Conservation (phyloP, 2,797 vertebrate genomes). For the Epinephelus awoara region DNA sequence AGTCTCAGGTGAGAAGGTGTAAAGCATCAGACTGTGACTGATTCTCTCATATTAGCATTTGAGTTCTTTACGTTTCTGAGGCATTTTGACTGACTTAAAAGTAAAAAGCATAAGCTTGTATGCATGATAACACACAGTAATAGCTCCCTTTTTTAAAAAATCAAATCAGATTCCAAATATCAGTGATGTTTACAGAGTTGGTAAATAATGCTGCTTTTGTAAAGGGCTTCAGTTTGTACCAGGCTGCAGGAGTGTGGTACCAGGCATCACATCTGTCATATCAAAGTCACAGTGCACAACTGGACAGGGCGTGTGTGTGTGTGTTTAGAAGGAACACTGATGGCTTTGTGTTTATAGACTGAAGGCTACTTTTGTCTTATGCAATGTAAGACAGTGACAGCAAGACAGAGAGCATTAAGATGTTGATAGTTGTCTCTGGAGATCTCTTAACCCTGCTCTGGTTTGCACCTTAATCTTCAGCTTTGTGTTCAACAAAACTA, state of each 20-base stretch:
- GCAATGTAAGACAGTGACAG: conserved; percentile 39
- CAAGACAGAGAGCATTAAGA: background rate
- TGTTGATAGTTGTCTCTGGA: background rate
- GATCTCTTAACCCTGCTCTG: background rate
- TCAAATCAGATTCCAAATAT: background rate
- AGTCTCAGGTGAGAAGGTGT: too few species aligned
- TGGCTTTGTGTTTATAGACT: conserved; percentile 75
- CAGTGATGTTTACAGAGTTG: background rate
- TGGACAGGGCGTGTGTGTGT: conserved; percentile 18
- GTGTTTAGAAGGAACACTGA: conserved; percentile 61
- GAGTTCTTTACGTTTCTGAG: background rate
- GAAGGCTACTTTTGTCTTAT: conserved; percentile 60
- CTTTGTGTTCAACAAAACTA: background rate
- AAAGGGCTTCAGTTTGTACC: conserved; percentile 42
- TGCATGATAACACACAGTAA: background rate
- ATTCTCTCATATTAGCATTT: background rate
- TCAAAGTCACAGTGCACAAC: conserved; percentile 38
- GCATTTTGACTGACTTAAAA: background rate
- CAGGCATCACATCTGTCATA: conserved; percentile 69
- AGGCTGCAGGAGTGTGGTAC: conserved; percentile 66
- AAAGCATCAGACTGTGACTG: background rate
- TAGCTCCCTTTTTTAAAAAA: background rate
- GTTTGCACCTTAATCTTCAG: background rate
- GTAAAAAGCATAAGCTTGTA: too few species aligned
- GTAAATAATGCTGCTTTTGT: conserved; percentile 58